Evolutionary conservation across 2,797 vertebrate genomes (phyloP), one percentile per base, ranked within the genome.

Genomic region (Siniperca obscura): DNA sequence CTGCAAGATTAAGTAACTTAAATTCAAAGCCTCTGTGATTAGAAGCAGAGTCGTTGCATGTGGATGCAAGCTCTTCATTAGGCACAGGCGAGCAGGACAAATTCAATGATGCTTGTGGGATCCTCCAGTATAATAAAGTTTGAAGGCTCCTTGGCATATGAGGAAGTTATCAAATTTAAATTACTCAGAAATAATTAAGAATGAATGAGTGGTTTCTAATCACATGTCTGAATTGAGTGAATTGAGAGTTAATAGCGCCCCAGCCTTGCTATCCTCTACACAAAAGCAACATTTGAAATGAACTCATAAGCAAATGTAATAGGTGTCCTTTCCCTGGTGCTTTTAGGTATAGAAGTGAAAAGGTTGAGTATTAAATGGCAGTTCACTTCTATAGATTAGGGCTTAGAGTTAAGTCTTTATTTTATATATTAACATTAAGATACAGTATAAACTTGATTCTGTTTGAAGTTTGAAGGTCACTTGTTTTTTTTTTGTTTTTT

Each of bases 181-280:
- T 84, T 46, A 76, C 81, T 73, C 46, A 11, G 77, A 87, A 85
- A 86, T 88, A 80, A 91, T 90, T 83, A 85, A 81, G 78, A 85
- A 61, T 60, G 74, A 91, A 80, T 74, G 77, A 86, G 75, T 83
- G 67, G 46, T 55, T 88, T 83, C 68, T 74, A 84, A 80, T 86
- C 64, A 75, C 66, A 56, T 8, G 12, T 83, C 72, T 80, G 60
- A 73, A 83, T 56, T 61, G 56, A 74, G n/a, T 77, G 81, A 71
- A 87, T 69, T 50, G 56, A 67, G 72, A 76, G 56, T 81, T 71
- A 86, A 87, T 79, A 74, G 34, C 46, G 67, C 38, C 27, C 25
- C 40, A 60, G 72, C 60, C 52, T 73, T 19, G 50, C 57, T 46
- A 7, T n/a, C n/a, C 7, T 46, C 53, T 25, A 11, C 74, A 83